phyloP scores from a whole-genome alignment of 2,113 vertebrate genomes.

The Upupa epops region DNA sequence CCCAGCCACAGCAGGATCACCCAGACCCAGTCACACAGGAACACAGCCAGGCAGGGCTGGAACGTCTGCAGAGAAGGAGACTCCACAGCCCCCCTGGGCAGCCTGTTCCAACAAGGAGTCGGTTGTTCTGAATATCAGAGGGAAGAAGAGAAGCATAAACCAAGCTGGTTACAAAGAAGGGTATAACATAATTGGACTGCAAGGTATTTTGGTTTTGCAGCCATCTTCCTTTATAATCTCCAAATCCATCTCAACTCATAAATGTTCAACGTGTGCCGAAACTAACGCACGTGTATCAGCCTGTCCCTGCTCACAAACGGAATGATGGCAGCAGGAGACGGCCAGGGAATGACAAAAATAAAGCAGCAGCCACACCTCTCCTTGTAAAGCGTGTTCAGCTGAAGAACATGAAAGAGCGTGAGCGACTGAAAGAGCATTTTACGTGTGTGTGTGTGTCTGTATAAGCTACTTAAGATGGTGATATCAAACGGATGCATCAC shows the following conservation, averaged over 20 bases:
- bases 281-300: background rate
- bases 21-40: no score
- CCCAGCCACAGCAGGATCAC: no score
- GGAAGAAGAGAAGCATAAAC: conserved; percentile 9
- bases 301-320: conserved; percentile 29
- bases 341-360: conserved; percentile 42
- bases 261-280: conserved; percentile 37
- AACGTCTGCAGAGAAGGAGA: no score
- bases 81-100: no score
- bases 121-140: conserved; percentile 5
- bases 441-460: background rate
- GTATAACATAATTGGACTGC: conserved; percentile 4
- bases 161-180: conserved; percentile 17
- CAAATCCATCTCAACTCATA: conserved; percentile 25
- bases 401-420: conserved; percentile 37
- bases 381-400: conserved; percentile 35
- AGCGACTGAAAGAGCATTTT: conserved; percentile 43
- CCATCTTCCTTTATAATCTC: conserved; percentile 23
- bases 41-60: no score
- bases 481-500: conserved; percentile 40
- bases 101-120: background rate
- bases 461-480: conserved; percentile 39
- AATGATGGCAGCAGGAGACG: conserved; percentile 39
- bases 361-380: conserved; percentile 40
- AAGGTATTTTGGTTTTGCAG: background rate